These are phyloP conservation scores for Bombus pyrosoma DNA, from an alignment of 1,140 invertebrate species.

Conservation along the genomic window DNA sequence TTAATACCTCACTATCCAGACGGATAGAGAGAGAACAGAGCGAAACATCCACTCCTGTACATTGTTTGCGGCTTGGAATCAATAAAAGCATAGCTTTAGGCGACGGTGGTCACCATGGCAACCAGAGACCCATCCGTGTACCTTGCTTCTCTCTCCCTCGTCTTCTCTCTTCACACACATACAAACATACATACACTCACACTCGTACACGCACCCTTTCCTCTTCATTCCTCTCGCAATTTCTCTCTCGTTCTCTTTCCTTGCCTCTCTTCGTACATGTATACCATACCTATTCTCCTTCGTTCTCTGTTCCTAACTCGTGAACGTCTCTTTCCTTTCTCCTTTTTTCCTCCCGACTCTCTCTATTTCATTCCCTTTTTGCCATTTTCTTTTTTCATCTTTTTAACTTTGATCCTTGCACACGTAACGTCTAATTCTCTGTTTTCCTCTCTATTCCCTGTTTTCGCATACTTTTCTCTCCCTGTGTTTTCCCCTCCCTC, in stretches of 20 bases:
- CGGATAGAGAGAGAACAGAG: constrained; percentile 79
- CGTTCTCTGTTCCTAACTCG: not conserved
- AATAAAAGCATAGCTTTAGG: constrained; percentile 84
- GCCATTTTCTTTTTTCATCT: constrained; percentile 35
- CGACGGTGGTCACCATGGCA: constrained; percentile 80
- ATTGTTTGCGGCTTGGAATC: constrained; percentile 83
- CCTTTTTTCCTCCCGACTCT: constrained; percentile 28
- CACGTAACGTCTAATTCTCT: constrained; percentile 25
- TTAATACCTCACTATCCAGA: constrained; percentile 79
- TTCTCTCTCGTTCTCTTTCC: constrained; percentile 25
- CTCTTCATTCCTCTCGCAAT: not conserved
- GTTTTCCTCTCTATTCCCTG: constrained; percentile 1
- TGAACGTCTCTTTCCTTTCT: constrained; percentile 2
- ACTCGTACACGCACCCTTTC: not conserved
- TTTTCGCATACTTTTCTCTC: not conserved
- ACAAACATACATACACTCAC: not conserved
- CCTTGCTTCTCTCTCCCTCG: constrained; percentile 40
- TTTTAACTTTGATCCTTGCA: constrained; percentile 32
- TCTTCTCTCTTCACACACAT: constrained; percentile 11
- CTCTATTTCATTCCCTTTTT: not conserved
- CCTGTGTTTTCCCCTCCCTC: not conserved
- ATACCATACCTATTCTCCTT: constrained; percentile 29
- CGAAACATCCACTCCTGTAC: constrained; percentile 82
- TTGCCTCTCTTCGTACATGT: constrained; percentile 46
- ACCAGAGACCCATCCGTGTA: constrained; percentile 80